Evolutionary conservation across 2,888 invertebrate species (phyloP).

Genomic region (Bhutanitis thaidina): DNA sequence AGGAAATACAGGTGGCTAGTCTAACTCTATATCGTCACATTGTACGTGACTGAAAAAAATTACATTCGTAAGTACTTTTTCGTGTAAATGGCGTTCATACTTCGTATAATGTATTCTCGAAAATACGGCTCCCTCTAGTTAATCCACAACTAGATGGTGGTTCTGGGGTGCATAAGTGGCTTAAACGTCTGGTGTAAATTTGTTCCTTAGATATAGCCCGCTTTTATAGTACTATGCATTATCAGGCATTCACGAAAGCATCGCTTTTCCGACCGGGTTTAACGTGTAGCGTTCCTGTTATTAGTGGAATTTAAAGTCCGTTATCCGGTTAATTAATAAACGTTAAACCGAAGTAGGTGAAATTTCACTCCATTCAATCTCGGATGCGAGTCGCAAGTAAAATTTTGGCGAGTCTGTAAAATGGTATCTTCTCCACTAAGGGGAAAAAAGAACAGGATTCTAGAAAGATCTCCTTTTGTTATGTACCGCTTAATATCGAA

Average conservation of each 20-base stretch:
- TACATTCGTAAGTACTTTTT: neutral
- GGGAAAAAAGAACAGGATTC: too few relatives aligned
- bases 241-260: neutral
- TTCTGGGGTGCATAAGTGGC: conserved; percentile 4
- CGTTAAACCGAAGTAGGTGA: neutral
- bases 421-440: too few relatives aligned
- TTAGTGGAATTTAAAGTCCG: conserved; percentile 13
- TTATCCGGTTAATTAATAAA: conserved; percentile 13
- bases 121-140: conserved; percentile 2
- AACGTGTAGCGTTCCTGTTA: conserved; percentile 11
- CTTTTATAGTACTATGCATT: neutral
- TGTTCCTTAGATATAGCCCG: neutral
- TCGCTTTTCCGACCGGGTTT: neutral
- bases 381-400: too few relatives aligned
- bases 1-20: too few relatives aligned
- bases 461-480: too few relatives aligned
- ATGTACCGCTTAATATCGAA: too few relatives aligned
- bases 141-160: neutral
- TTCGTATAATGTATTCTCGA: conserved; percentile 4
- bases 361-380: too few relatives aligned
- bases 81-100: conserved; percentile 5
- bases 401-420: too few relatives aligned
- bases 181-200: conserved; percentile 10
- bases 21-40: too few relatives aligned
- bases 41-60: too few relatives aligned